Conservation (phyloP, 2,797 vertebrate genomes). For the Sorex maritimensis region DNA sequence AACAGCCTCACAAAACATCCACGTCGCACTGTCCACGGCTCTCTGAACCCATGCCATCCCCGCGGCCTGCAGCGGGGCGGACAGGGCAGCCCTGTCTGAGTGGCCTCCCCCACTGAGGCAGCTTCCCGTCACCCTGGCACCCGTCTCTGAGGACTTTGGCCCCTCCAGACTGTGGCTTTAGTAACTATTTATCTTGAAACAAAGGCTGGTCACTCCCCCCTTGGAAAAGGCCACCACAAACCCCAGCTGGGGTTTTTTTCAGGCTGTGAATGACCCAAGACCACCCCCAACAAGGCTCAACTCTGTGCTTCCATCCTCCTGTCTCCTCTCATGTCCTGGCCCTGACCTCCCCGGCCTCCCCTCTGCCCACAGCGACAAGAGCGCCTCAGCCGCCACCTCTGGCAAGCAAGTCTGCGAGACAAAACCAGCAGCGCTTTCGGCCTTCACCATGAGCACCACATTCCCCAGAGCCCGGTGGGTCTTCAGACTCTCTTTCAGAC, state of each 20-base stretch:
- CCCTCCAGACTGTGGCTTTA: neutral
- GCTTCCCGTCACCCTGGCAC: neutral
- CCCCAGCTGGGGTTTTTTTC: slow-evolving; percentile 56
- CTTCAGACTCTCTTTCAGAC: neutral
- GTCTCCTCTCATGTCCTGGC: neutral
- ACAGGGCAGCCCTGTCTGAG: neutral
- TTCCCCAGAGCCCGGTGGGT: neutral
- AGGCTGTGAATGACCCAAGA: neutral
- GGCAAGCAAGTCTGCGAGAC: neutral
- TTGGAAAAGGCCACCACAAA: slow-evolving; percentile 41
- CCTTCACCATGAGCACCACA: neutral
- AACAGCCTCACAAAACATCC: neutral
- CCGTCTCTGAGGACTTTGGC: neutral
- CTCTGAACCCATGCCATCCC: neutral
- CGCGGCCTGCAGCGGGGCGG: neutral
- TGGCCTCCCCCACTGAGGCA: neutral
- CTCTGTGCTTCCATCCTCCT: slow-evolving; percentile 40
- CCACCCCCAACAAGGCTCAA: neutral
- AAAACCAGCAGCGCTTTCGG: neutral
- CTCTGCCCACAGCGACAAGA: neutral
- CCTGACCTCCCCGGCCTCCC: neutral
- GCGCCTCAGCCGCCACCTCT: slow-evolving; percentile 17
- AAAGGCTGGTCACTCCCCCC: neutral
- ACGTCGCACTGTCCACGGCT: neutral
- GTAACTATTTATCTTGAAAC: slow-evolving; percentile 44